Conservation (phyloP, 2,797 vertebrate genomes). For the Neopelma chrysocephalum region DNA sequence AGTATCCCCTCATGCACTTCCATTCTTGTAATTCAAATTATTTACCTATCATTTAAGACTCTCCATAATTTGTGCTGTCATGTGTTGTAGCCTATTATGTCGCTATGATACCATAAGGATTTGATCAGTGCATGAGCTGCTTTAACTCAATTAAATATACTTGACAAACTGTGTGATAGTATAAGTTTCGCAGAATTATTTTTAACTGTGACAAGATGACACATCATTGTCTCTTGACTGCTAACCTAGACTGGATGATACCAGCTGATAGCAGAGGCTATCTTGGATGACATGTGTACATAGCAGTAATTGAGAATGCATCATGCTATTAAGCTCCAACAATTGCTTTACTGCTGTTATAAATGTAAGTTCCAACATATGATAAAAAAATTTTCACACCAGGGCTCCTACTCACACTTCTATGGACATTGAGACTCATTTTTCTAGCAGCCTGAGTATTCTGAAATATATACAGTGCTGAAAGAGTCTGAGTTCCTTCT, state of each 20-base stretch:
- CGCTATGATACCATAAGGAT: constrained; percentile 16
- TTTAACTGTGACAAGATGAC: constrained; percentile 54
- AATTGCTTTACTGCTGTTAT: constrained; percentile 62
- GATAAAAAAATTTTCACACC: constrained; percentile 57
- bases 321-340: constrained; percentile 48
- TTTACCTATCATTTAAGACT: constrained; percentile 23
- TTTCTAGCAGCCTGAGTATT: constrained; percentile 32
- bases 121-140: constrained; percentile 43
- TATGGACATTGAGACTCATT: constrained; percentile 30
- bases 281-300: constrained; percentile 22
- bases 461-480: background rate
- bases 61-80: constrained; percentile 8
- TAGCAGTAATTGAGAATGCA: constrained; percentile 31
- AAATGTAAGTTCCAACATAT: constrained; percentile 57
- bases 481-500: background rate
- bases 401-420: constrained; percentile 28
- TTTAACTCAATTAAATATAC: constrained; percentile 57
- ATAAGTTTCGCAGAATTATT: constrained; percentile 52
- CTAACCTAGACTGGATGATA: constrained; percentile 53
- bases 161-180: constrained; percentile 43
- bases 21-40: constrained; percentile 27
- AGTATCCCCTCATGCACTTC: constrained; percentile 15
- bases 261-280: constrained; percentile 11
- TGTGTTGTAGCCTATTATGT: constrained; percentile 33
- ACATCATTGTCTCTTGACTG: constrained; percentile 49